Evolutionary conservation across 2,797 vertebrate species (phyloP).

Genomic region (Catamblyrhynchus diadema): DNA sequence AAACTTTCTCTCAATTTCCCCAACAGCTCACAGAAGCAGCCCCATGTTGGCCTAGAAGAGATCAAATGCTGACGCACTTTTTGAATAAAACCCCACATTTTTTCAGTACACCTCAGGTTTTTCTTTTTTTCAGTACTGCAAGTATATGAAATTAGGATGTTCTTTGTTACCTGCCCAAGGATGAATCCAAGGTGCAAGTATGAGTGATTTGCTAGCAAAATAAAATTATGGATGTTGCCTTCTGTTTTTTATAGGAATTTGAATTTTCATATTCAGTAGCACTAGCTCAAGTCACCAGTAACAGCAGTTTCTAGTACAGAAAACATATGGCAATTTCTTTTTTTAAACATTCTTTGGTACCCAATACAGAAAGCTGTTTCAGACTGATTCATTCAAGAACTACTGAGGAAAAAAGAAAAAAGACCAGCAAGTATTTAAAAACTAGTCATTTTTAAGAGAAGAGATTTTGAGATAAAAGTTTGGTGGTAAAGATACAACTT

Average conservation of each 20-base stretch:
- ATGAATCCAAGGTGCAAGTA: background rate
- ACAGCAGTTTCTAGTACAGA: background rate
- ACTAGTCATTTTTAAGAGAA: background rate
- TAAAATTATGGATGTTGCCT: background rate
- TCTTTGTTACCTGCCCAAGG: background rate
- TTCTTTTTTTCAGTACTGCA: background rate
- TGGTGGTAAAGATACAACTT: background rate
- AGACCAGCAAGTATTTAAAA: background rate
- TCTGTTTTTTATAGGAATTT: background rate
- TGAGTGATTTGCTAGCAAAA: background rate
- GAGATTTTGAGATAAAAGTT: background rate
- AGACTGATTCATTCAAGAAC: background rate
- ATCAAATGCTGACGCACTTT: background rate
- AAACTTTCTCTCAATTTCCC: background rate
- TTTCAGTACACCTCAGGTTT: background rate
- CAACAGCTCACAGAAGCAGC: background rate
- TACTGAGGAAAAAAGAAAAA: background rate
- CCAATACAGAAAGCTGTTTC: background rate
- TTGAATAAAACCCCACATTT: background rate
- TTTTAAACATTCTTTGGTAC: background rate
- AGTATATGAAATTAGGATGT: background rate
- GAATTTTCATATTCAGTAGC: background rate
- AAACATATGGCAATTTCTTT: slow-evolving; percentile 3
- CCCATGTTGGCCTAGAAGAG: background rate
- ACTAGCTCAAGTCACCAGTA: background rate